These are phyloP conservation scores for Cryptus viduatorius DNA, from an alignment of 2,888 invertebrate species.

Conservation along the genomic window DNA sequence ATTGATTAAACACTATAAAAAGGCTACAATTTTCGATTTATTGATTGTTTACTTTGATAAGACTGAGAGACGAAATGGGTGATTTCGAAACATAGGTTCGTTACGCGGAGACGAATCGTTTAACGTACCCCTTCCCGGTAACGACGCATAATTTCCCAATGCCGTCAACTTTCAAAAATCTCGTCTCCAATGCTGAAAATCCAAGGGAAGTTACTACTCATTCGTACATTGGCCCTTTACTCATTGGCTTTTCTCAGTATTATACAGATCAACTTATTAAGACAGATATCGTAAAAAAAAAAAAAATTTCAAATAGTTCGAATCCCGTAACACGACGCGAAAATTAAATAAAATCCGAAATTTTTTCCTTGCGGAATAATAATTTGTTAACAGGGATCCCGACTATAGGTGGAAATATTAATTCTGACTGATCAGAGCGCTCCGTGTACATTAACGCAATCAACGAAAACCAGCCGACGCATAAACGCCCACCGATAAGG, in stretches of 20 bases:
- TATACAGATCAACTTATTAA: not conserved
- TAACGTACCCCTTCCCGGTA: not conserved
- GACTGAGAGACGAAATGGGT: not conserved
- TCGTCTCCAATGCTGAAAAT: not conserved
- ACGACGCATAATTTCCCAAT: not conserved
- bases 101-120: not conserved
- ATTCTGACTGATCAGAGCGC: not conserved
- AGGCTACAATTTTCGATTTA: too few species aligned
- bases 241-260: not conserved
- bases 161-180: not conserved
- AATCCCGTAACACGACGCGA: too few species aligned
- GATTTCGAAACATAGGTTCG: not conserved
- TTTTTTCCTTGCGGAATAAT: not conserved
- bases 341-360: too few species aligned
- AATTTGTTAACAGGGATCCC: too few species aligned
- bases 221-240: not conserved
- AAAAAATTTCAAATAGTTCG: too few species aligned
- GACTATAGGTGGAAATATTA: not conserved
- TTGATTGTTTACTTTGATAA: not conserved
- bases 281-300: too few species aligned
- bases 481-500: not conserved
- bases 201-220: not conserved
- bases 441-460: not conserved
- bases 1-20: too few species aligned
- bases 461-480: not conserved